These are phyloP conservation scores for Athene noctua DNA, from an alignment of 2,113 vertebrate genomes.

Conservation along the genomic window DNA sequence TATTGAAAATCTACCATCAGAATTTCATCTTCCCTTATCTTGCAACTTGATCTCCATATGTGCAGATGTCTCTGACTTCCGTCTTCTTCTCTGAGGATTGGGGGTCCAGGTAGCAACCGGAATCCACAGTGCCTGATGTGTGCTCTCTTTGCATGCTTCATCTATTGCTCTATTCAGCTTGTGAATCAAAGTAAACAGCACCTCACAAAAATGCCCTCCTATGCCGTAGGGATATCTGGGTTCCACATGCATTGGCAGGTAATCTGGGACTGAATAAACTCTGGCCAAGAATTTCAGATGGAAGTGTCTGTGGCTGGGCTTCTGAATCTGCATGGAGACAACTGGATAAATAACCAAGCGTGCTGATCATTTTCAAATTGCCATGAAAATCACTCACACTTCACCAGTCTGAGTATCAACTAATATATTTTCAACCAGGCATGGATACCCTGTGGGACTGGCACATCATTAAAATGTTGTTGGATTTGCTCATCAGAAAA, in stretches of 20 bases:
- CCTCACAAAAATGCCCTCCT: background rate
- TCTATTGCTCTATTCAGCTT: background rate
- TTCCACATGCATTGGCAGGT: background rate
- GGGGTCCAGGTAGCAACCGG: fast-evolving
- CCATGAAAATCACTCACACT: background rate
- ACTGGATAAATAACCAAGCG: background rate
- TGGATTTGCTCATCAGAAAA: background rate
- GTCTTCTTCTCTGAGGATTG: background rate
- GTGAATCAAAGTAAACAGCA: background rate
- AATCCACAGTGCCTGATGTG: background rate
- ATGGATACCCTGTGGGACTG: background rate
- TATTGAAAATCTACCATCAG: background rate
- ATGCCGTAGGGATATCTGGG: background rate
- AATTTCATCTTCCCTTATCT: background rate
- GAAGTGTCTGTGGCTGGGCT: background rate
- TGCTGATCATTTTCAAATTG: background rate
- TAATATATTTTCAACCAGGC: background rate
- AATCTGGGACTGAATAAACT: background rate
- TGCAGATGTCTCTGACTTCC: fast-evolving
- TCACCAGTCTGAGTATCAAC: background rate
- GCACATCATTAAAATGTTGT: background rate
- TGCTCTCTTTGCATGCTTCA: background rate
- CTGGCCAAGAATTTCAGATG: background rate
- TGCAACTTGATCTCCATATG: background rate
- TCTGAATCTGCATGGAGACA: background rate